A percentile compares a stretch with the other conserved stretches of the same genome.
phyloP scores from a whole-genome alignment of 2,797 vertebrate species.

The Silurus aristotelis region DNA sequence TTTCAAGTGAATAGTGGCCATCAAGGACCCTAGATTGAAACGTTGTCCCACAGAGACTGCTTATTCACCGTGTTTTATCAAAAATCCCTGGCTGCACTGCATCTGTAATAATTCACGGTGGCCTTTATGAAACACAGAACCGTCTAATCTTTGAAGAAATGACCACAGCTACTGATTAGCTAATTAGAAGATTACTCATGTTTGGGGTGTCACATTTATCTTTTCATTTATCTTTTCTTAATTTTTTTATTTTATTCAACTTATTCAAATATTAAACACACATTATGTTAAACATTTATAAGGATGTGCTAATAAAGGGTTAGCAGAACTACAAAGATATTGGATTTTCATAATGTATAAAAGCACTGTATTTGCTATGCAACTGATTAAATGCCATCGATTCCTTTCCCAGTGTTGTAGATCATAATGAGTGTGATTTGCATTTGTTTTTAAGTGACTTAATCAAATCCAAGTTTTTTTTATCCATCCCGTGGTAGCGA shows the following conservation, averaged over 20 bases:
- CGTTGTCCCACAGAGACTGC: not conserved
- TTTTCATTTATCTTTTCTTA: constrained; percentile 29
- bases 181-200: not conserved
- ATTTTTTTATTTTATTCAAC: constrained; percentile 25
- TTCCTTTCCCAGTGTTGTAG: constrained; percentile 22
- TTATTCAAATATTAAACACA: constrained; percentile 35
- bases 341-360: constrained; percentile 13
- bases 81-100: not conserved
- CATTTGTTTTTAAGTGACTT: not conserved
- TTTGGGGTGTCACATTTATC: constrained; percentile 27
- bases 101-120: constrained; percentile 19
- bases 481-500: too few species aligned
- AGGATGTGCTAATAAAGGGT: constrained; percentile 53
- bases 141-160: not conserved
- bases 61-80: not conserved
- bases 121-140: not conserved
- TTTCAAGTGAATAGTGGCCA: constrained; percentile 9
- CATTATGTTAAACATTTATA: constrained; percentile 56
- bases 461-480: not conserved
- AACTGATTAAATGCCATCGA: not conserved
- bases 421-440: not conserved
- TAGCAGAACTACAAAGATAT: constrained; percentile 46
- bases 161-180: not conserved
- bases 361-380: not conserved
- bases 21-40: constrained; percentile 3